Base-by-base conservation (phyloP, 2,113 vertebrate species). In the Seriola dumerili region DNA sequence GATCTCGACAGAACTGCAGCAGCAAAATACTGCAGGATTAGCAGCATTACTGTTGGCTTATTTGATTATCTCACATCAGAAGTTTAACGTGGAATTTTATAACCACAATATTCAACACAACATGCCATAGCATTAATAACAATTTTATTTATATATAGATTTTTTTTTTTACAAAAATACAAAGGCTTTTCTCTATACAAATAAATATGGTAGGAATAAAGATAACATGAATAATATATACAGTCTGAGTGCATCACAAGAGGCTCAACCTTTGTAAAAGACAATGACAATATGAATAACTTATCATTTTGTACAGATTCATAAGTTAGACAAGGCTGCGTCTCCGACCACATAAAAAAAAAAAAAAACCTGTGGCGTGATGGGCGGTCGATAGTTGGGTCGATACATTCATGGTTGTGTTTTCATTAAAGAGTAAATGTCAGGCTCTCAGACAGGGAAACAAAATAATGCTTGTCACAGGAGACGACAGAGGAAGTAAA, bases 91-190 rank as follows among this genome's bases (percentile, higher is more conserved):
- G 16, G 21, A 34, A 17, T 54, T 32, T 36, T 14, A 73, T 25
- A 44, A 50, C 0, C 3, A 13, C 12, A 63, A n/a, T 54, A 69
- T 52, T 68, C 14, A 88, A 50, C 29, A 76, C 75, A 77, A 78
- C 42, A 76, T 59, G 8, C 54, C 16, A 69, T 67, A 59, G 14
- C 50, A 70, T 86, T 58, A 52, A 82, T 88, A 76, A 78, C 46
- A 59, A 29, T 85, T 89, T 89, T 89, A 90, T 92, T 89, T 17
- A 75, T 84, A 86, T 78, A 80, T 25, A 72, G 4, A 54, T 75
- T 55, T 61, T 67, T 64, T 86, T 14, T 80, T 91, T 94, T 94
- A 93, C 83, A 95, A 95, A 96, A 95, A 95, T 94, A 95, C 87
- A 94, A 93, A 94, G 74, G 14, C 13, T 82, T 91, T 87, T 92